phyloP scores from a whole-genome alignment of 2,888 invertebrate genomes.

The Andrena marginata region DNA sequence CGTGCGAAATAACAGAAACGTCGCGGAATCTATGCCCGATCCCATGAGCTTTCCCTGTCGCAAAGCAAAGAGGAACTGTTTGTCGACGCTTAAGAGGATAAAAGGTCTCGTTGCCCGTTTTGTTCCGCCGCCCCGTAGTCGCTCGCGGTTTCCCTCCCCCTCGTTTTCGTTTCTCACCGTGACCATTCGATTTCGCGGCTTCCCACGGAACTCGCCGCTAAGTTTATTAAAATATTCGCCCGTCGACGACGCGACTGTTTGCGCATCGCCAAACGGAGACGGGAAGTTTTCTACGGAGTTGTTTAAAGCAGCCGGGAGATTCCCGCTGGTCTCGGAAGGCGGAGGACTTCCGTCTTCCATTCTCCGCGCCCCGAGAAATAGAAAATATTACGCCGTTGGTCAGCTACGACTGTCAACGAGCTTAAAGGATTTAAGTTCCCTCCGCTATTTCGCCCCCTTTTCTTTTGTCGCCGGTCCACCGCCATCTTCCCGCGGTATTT shows the following conservation, averaged over 20 bases:
- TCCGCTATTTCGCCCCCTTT: not conserved
- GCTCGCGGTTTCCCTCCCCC: no score
- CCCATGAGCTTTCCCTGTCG: slow-evolving; percentile 6
- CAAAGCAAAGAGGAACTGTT: slow-evolving; percentile 16
- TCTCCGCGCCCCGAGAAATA: not conserved
- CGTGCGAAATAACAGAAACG: slow-evolving; percentile 13
- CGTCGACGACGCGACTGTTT: slow-evolving; percentile 7
- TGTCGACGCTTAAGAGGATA: slow-evolving; percentile 38
- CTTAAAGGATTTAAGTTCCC: slow-evolving; percentile 41
- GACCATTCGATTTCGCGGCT: not conserved
- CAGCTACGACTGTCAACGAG: slow-evolving; percentile 52
- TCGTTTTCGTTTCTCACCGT: not conserved
- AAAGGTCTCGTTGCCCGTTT: slow-evolving; percentile 33
- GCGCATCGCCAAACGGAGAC: not conserved
- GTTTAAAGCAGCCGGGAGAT: slow-evolving; percentile 7
- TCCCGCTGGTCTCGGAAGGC: not conserved
- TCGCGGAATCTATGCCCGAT: not conserved
- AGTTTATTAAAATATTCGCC: slow-evolving; percentile 4
- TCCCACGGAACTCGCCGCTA: not conserved
- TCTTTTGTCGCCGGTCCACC: not conserved
- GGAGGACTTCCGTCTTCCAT: slow-evolving; percentile 18
- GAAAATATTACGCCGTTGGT: slow-evolving; percentile 34
- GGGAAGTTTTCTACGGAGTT: not conserved
- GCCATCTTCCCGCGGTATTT: not conserved
- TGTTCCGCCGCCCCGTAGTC: not conserved